phyloP scores from a whole-genome alignment of 2,113 vertebrate genomes.

The Acinonyx jubatus region DNA sequence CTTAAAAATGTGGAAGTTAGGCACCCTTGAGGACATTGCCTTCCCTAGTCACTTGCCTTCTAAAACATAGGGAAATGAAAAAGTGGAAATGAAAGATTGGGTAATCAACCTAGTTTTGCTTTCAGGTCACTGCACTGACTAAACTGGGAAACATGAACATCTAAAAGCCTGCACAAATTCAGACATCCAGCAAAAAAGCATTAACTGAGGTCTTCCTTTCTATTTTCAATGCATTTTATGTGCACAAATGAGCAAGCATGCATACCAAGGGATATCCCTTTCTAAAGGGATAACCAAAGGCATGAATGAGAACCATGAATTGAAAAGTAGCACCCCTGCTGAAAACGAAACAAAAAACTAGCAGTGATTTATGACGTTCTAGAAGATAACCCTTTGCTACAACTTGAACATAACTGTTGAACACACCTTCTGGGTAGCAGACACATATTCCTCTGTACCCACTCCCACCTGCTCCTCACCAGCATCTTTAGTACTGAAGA shows the following conservation, averaged over 20 bases:
- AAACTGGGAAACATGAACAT: slow-evolving; percentile 82
- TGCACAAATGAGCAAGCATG: background rate
- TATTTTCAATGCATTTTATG: background rate
- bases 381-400: background rate
- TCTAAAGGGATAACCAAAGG: background rate
- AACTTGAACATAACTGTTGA: background rate
- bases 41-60: slow-evolving; percentile 80
- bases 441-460: background rate
- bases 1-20: slow-evolving; percentile 75
- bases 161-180: slow-evolving; percentile 75
- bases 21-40: slow-evolving; percentile 62
- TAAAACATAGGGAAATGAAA: slow-evolving; percentile 88
- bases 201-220: slow-evolving; percentile 24
- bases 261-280: too few relatives aligned
- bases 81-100: slow-evolving; percentile 88
- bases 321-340: background rate
- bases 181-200: slow-evolving; percentile 75
- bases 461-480: background rate
- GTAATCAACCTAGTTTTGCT: slow-evolving; percentile 85
- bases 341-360: background rate
- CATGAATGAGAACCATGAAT: background rate
- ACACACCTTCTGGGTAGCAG: background rate
- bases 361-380: background rate
- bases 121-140: slow-evolving; percentile 80
- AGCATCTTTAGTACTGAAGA: background rate